Base-by-base conservation (phyloP, 2,113 vertebrate species). In the Cololabis saira region DNA sequence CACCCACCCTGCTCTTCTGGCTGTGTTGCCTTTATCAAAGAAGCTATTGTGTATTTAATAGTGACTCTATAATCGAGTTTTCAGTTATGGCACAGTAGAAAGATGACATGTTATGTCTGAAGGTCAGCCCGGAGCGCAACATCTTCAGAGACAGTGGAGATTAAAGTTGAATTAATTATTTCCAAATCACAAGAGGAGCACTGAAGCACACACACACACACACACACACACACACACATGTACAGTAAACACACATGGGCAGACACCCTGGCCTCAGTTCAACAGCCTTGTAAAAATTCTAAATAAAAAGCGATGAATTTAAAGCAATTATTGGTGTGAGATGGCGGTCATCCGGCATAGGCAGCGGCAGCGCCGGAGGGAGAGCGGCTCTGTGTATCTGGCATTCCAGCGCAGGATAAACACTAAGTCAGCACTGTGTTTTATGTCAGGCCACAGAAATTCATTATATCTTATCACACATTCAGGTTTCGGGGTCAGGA, bases 381-480 rank as follows among this genome's bases (percentile, higher is more conserved):
- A 42, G 21, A 15, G 56, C 61, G 12, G 44, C 49, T 62, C 62
- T 61, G 61, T 61, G 61, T 55, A 60, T 78, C 68, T 74, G 82
- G 76, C 73, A 70, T 83, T 85, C 74, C 80, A 18, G n/a, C 2
- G 41, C 69, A 21, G 80, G 48, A 55, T 81, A 86, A 85, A 84
- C 69, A 80, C 64, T 4, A 63, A 85, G 72, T 80, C 80, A 73
- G 12, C 2, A 43, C 58, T 30, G 3, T 76, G 83, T 74, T 87
- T 89, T 76, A 81, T 87, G 85, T 88, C 81, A 78, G 61, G 47
- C 70, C 71, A 56, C 47, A 78, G 75, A 88, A 88, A 87, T 88
- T 76, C 81, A 88, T 86, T 86, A 75, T 57, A 18, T 83, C 79
- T 87, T 77, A 83, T 88, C 77, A 78, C 82, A 88, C 76, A 21